Evolutionary conservation across 2,888 invertebrate species (phyloP), one percentile per base, ranked within the genome.

Genomic region (Xestia ashworthii): DNA sequence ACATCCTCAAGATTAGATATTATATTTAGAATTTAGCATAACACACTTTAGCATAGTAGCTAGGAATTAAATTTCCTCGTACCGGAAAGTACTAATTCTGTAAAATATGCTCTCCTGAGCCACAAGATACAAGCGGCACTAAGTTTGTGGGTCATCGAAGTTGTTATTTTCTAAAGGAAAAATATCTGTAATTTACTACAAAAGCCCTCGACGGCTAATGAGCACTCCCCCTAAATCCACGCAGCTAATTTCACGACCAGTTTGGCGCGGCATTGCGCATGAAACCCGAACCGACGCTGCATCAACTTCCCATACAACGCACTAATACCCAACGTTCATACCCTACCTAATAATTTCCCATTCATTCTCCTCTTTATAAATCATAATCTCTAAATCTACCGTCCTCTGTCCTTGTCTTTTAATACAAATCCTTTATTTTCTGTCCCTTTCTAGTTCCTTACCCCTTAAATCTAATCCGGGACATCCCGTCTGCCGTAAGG

Each of bases 401-500:
- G 89, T 93, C 84, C 81, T 88, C 88, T 88, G 88, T 95, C 96
- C 92, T 91, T 93, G 89, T 96, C 93, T 92, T 83, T 84, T 80
- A 81, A 85, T 88, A 88, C 78, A 89, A 91, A 90, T 91, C 87
- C 74, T 78, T 84, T 71, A 91, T 84, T 76, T 81, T 89, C 90
- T 88, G 88, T 96, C 96, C 88, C 93, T 86, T 89, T 96, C 93
- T 90, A 93, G 93, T 94, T 95, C 95, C 95, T 96, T 95, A 96
- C 95, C 96, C 96, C 94, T 95, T 95, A 95, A 95, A 95, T 95
- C 96, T 97, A 97, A 97, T 96, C 96, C 96, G 95, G 93, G 91
- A 96, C 95, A 95, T 96, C 96, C 95, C 95, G 95, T 93, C 93
- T 93, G 93, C 89, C 58, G 89, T 93, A 93, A 93, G 93, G 92